Evolutionary conservation across 1,140 invertebrate genomes (phyloP).

Genomic region (Helicoverpa zea): DNA sequence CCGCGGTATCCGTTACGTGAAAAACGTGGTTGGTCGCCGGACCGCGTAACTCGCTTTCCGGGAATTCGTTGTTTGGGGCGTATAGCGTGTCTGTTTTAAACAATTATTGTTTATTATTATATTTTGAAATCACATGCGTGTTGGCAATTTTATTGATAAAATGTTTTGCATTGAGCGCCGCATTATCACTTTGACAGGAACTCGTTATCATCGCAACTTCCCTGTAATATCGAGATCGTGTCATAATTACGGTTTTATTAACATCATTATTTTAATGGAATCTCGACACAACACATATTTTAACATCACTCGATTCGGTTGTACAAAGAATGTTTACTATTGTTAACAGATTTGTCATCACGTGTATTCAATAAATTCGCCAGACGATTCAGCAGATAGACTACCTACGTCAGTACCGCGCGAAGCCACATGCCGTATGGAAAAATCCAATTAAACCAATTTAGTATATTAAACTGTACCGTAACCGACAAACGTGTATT

Average conservation of each 20-base stretch:
- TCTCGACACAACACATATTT: background rate
- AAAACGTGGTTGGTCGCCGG: conserved; percentile 19
- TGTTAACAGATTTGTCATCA: background rate
- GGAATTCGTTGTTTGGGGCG: conserved; percentile 57
- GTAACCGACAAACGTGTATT: background rate
- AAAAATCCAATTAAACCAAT: conserved; percentile 44
- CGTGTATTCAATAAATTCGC: background rate
- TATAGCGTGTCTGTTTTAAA: conserved; percentile 37
- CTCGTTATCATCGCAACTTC: conserved; percentile 58
- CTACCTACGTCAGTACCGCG: conserved; percentile 12
- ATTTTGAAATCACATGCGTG: conserved; percentile 18
- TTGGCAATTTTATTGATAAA: conserved; percentile 46
- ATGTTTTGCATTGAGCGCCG: conserved; percentile 41
- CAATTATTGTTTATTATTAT: conserved; percentile 13
- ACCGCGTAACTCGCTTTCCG: conserved; percentile 1
- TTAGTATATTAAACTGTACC: conserved; percentile 16
- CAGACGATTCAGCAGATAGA: conserved; percentile 3
- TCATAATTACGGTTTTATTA: conserved; percentile 9
- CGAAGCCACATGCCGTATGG: conserved; percentile 27
- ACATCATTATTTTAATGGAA: conserved; percentile 3
- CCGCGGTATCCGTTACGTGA: conserved; percentile 22
- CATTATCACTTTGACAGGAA: conserved; percentile 55
- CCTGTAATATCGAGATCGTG: conserved; percentile 21
- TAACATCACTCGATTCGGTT: too few relatives aligned
- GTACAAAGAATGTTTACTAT: background rate